Evolutionary conservation across 2,888 invertebrate genomes (phyloP).

Genomic region (Brassicogethes aeneus): DNA sequence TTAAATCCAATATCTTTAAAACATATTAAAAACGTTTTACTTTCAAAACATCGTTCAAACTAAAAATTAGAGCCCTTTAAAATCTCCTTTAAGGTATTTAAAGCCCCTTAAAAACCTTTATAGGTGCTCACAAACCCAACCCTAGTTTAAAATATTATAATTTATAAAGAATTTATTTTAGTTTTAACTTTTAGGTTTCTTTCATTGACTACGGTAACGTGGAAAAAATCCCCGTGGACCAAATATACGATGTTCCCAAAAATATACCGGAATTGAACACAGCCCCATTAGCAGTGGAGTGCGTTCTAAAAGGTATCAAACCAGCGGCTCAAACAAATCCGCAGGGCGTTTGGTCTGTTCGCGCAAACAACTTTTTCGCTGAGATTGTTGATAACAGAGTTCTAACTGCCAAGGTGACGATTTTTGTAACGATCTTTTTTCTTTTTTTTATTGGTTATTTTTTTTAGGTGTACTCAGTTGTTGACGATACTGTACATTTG

Average conservation of each 20-base stretch:
- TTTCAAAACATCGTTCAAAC: too few species aligned
- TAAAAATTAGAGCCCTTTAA: too few species aligned
- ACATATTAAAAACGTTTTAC: too few species aligned
- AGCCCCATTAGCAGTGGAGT: conserved; percentile 62
- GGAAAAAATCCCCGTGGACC: conserved; percentile 40
- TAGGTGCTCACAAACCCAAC: too few species aligned
- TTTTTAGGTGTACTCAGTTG: conserved; percentile 63
- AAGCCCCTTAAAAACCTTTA: too few species aligned
- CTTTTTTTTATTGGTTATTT: neutral
- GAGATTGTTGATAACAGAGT: conserved; percentile 21
- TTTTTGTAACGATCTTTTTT: neutral
- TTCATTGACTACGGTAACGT: conserved; percentile 74
- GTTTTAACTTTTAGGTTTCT: too few species aligned
- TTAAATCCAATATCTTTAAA: too few species aligned
- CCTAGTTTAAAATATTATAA: too few species aligned
- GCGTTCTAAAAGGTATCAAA: conserved; percentile 58
- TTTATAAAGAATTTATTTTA: too few species aligned
- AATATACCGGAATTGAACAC: conserved; percentile 23
- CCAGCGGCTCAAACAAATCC: conserved; percentile 55
- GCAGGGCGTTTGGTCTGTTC: conserved; percentile 53
- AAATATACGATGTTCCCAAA: conserved; percentile 40
- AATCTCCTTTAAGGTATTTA: too few species aligned
- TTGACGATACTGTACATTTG: conserved; percentile 61
- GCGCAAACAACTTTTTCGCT: conserved; percentile 45
- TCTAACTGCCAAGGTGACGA: conserved; percentile 43